Evolutionary conservation across 1,140 invertebrate species (phyloP), one percentile per base, ranked within the genome.

Genomic region (Pogonomyrmex barbatus): DNA sequence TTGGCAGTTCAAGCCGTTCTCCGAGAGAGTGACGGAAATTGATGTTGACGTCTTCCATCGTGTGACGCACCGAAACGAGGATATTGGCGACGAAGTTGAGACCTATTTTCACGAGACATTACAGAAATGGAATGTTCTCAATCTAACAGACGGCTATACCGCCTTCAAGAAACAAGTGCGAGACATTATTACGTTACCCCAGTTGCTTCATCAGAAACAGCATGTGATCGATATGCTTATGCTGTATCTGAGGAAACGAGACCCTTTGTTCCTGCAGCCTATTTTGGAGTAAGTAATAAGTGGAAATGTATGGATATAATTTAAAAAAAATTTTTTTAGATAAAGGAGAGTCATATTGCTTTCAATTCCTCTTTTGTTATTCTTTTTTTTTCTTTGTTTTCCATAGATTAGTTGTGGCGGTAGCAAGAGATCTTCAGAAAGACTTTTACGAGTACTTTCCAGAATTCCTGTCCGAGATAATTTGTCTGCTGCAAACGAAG

Each of bases 391-490:
- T 4, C 3, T 4, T 9, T 67, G 87, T 91, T 90, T 92, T 76
- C 96, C 96, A 85, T 94, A 98, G 98, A 92, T 95, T 99, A 82
- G 94, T 98, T 5, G 97, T 98, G 50, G 97, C 98, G 52, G 92
- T 98, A 58, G 97, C 98, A 8, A 96, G 97, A 94, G 98, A 99
- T 95, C 94, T 99, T 30, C 96, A 97, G 90, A 96, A 97, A 91
- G 98, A 99, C 81, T 99, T 99, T 92, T 98, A 98, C 92, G 95
- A 96, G 58, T 96, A 98, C 91, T 99, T 98, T 92, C 96, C 96
- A 17, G 92, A 94, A 0, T 97, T 98, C 89, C 93, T 97, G 5
- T 95, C 96, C 75, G 95, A 97, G 17, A 94, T 98, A 2, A 96
- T 98, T 17, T 96, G 96, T 79, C 94, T 98, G 30, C 93, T 99